phyloP scores from a whole-genome alignment of 2,888 invertebrate genomes.

The Mythimna loreyi region DNA sequence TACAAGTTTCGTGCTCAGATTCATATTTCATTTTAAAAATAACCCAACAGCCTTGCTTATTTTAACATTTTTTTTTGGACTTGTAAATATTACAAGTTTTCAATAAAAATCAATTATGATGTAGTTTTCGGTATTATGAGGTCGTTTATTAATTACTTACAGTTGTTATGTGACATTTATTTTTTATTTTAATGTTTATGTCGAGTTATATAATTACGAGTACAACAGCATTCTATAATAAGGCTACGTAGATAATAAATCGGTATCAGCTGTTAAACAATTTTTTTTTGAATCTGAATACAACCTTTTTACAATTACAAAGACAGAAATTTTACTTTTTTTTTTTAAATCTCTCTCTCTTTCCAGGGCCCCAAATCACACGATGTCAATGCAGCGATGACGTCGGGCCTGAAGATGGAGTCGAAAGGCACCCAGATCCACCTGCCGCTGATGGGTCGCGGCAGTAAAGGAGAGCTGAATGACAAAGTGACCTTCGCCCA shows the following conservation, averaged over 20 bases:
- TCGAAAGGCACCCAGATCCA: constrained; percentile 90
- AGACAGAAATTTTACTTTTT: neutral
- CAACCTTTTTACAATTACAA: too few relatives aligned
- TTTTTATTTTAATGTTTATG: neutral
- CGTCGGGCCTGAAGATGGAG: constrained; percentile 86
- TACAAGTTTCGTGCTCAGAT: constrained; percentile 6
- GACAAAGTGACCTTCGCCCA: constrained; percentile 87
- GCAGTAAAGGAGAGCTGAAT: constrained; percentile 85
- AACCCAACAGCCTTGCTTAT: neutral
- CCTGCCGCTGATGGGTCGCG: constrained; percentile 85
- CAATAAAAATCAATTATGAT: constrained; percentile 1
- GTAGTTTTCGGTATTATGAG: neutral
- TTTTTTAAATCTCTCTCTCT: constrained; percentile 5
- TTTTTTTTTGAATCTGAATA: too few relatives aligned
- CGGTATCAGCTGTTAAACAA: neutral
- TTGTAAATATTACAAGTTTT: neutral
- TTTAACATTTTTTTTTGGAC: neutral
- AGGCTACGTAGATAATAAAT: neutral
- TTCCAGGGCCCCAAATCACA: constrained; percentile 79
- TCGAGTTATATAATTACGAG: neutral
- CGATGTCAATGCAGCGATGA: constrained; percentile 86
- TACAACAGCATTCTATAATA: neutral
- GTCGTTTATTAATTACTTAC: neutral
- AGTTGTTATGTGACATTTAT: neutral
- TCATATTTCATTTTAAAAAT: constrained; percentile 24